These are phyloP conservation scores for Dendrophyllia cribrosa DNA, from an alignment of 64 coral and sea anemone genomes.

Conservation along the genomic window DNA sequence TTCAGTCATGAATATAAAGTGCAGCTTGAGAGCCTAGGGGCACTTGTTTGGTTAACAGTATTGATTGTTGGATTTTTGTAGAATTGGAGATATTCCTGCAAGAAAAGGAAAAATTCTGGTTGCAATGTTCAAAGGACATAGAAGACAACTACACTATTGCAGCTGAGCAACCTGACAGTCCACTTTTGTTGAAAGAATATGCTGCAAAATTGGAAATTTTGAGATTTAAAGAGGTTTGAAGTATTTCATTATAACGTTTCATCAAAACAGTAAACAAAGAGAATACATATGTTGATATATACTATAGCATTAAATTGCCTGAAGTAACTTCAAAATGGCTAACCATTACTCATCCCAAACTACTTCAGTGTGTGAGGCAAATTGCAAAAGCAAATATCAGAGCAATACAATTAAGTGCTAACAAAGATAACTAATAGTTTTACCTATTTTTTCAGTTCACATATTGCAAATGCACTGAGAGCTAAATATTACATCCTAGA, in stretches of 20 bases:
- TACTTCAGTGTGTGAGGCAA: no score
- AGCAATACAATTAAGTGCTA: no score
- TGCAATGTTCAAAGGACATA: neutral
- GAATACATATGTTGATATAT: neutral
- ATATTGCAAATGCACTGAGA: no score
- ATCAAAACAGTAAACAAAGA: neutral
- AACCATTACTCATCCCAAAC: no score
- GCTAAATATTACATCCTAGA: no score
- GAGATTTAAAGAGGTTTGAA: neutral
- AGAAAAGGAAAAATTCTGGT: neutral
- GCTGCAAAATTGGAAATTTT: constrained; percentile 12
- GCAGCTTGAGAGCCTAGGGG: no score
- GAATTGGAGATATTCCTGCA: neutral
- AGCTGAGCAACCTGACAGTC: neutral
- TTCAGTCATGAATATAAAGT: no score
- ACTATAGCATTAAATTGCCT: no score
- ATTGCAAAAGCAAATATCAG: no score
- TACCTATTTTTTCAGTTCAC: neutral
- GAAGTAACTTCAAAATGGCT: no score
- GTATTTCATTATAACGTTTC: neutral
- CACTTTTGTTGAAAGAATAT: neutral
- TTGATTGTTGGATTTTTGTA: neutral
- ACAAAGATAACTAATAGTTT: no score
- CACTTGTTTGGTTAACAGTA: no score
- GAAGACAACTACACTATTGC: neutral